These are phyloP conservation scores for Chloroceryle inda DNA, from an alignment of 2,797 vertebrate genomes.

Conservation along the genomic window DNA sequence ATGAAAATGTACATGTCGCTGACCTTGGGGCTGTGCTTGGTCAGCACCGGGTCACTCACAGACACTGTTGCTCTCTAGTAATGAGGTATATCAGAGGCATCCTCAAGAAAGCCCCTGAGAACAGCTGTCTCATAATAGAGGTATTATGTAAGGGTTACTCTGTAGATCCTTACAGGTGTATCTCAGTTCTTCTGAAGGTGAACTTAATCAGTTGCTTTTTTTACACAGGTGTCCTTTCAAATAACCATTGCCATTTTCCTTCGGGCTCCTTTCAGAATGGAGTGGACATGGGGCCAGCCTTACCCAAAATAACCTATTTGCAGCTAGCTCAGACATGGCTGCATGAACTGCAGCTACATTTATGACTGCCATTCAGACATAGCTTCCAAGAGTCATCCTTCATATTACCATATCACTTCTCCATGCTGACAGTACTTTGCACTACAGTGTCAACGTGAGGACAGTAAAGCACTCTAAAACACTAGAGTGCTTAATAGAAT, in stretches of 20 bases:
- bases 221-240: background rate
- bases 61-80: background rate
- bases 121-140: background rate
- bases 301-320: background rate
- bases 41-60: background rate
- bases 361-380: background rate
- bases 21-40: background rate
- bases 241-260: background rate
- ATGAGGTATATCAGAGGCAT: background rate
- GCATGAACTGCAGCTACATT: background rate
- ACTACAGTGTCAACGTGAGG: background rate
- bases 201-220: background rate
- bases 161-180: background rate
- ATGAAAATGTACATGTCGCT: background rate
- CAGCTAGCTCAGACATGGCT: background rate
- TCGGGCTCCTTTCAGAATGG: background rate
- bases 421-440: background rate
- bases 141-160: background rate
- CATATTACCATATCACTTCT: background rate
- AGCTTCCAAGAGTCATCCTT: background rate
- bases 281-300: background rate
- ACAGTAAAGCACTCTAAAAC: background rate
- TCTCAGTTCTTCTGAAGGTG: background rate
- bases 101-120: background rate
- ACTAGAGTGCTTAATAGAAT: background rate